Conservation (phyloP, 2,888 invertebrate genomes). For the Abrostola triplasia region DNA sequence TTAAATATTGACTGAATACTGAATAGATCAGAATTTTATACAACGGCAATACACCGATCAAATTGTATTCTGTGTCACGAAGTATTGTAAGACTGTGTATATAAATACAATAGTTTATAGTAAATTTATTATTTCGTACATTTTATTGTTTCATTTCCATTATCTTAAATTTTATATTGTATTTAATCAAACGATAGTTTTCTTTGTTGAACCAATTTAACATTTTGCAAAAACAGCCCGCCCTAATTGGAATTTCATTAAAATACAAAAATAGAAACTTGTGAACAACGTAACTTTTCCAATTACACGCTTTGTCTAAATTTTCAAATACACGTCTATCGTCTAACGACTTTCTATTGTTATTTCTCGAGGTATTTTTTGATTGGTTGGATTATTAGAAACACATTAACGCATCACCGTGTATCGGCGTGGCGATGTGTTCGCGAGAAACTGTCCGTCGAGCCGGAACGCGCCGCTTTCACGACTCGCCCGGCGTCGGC, state of each 20-base stretch:
- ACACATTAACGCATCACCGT: slow-evolving; percentile 50
- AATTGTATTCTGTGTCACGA: no score
- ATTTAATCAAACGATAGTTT: no score
- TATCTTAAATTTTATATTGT: slow-evolving; percentile 1
- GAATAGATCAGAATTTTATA: no score
- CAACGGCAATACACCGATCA: no score
- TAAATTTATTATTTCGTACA: no score
- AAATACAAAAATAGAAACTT: slow-evolving; percentile 6
- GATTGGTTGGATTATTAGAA: slow-evolving; percentile 48
- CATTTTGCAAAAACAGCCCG: slow-evolving; percentile 9
- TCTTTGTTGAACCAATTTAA: slow-evolving; percentile 3
- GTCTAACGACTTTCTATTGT: slow-evolving; percentile 46
- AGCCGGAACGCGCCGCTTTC: slow-evolving; percentile 85
- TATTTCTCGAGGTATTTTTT: slow-evolving; percentile 28
- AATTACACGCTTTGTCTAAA: slow-evolving; percentile 37
- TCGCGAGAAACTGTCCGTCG: slow-evolving; percentile 80
- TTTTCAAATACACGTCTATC: neutral
- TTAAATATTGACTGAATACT: no score
- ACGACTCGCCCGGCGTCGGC: slow-evolving; percentile 57
- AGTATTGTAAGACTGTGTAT: no score
- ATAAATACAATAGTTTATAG: no score
- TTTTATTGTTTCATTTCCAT: slow-evolving; percentile 1
- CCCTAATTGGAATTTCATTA: slow-evolving; percentile 9
- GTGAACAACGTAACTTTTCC: slow-evolving; percentile 19
- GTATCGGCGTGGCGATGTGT: slow-evolving; percentile 55